Conservation (phyloP, 2,113 vertebrate genomes). For the Prionailurus viverrinus region DNA sequence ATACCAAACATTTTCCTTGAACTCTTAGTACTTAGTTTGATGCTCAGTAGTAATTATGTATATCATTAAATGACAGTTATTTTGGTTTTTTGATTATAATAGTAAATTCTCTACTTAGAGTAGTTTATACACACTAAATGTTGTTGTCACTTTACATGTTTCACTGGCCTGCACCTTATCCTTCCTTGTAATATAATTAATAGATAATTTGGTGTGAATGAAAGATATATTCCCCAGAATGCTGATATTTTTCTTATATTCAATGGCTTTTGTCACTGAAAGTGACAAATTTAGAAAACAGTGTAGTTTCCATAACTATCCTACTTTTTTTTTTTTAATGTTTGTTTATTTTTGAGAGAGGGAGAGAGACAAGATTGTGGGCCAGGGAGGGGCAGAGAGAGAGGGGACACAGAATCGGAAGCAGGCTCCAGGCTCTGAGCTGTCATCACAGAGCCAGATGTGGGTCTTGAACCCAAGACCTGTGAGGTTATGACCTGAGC, state of each 20-base stretch:
- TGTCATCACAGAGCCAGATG: no score
- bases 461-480: no score
- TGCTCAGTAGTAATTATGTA: conserved; percentile 1
- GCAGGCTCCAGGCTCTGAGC: no score
- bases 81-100: conserved; percentile 39
- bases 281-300: background rate
- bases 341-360: no score
- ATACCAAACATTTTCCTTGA: conserved; percentile 52
- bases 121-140: conserved; percentile 16
- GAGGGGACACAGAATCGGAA: no score
- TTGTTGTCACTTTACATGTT: conserved; percentile 20
- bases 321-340: conserved; percentile 19
- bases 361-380: no score
- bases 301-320: background rate
- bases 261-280: background rate
- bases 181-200: conserved; percentile 7
- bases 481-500: no score
- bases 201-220: conserved; percentile 12
- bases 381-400: no score
- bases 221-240: conserved; percentile 1
- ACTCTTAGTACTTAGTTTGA: conserved; percentile 18
- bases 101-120: background rate
- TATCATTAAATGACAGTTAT: conserved; percentile 33
- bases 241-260: conserved; percentile 10
- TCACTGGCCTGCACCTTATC: conserved; percentile 42